These are phyloP conservation scores for Fistularia tabacaria DNA, from an alignment of 2,797 vertebrate species.

Conservation along the genomic window DNA sequence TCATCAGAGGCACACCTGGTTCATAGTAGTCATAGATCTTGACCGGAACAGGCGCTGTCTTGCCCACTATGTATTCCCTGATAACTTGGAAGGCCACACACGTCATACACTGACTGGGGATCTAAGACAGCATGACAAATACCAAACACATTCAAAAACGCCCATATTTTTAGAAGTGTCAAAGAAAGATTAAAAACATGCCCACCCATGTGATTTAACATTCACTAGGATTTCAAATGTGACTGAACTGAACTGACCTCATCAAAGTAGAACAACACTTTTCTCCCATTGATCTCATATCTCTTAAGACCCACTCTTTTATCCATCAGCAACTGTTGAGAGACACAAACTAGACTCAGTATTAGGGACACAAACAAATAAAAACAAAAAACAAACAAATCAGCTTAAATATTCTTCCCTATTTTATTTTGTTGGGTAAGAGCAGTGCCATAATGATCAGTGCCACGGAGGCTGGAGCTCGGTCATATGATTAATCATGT, in stretches of 20 bases:
- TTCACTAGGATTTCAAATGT: too few species aligned
- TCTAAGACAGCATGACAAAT: conserved; percentile 64
- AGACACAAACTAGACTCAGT: conserved; percentile 3
- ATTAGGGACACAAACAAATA: not conserved
- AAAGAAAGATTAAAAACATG: not conserved
- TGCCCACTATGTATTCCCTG: conserved; percentile 89
- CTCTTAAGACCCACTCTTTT: conserved; percentile 87
- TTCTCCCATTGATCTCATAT: conserved; percentile 86
- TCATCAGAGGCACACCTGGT: conserved; percentile 79
- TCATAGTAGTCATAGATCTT: conserved; percentile 94
- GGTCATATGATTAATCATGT: too few species aligned
- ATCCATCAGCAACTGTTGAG: conserved; percentile 82
- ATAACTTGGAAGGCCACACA: conserved; percentile 87
- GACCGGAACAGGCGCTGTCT: conserved; percentile 89
- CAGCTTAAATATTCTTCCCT: too few species aligned
- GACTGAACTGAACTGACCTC: conserved; percentile 73
- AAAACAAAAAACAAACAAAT: not conserved
- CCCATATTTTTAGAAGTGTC: not conserved
- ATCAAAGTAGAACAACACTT: conserved; percentile 92
- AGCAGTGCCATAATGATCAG: too few species aligned
- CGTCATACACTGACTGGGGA: conserved; percentile 90
- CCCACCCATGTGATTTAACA: too few species aligned
- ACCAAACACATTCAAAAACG: not conserved
- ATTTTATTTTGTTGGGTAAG: too few species aligned
- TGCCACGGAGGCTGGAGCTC: too few species aligned